Base-by-base conservation (phyloP, 2,113 vertebrate genomes). In the Nannobrachium achirus region DNA sequence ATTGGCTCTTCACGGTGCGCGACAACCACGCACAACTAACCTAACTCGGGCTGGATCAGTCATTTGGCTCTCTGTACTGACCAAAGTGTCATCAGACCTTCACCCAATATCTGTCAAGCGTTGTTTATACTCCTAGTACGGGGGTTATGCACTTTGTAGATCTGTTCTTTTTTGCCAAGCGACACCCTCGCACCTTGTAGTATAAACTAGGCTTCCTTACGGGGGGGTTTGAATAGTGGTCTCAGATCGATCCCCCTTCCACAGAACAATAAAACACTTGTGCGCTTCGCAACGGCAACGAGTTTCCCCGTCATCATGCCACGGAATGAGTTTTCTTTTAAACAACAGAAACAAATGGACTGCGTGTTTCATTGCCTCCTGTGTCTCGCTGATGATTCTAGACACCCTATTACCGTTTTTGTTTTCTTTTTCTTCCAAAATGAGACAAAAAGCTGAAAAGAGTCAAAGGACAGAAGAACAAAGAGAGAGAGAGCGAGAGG, bases 171-270 rank as follows among this genome's bases (percentile, higher is more conserved):
- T 33, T 33, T 33, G 25, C 25, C 25, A 33, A 33, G 25, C 25
- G 25, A 33, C 25, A 33, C 25, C 25, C 25, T 33, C 25, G 6
- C 25, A 33, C 25, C 0, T 4, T 33, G 25, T 33, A 33, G 25
- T 33, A 33, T 33, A 33, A 33, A 33, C 25, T 33, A 33, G 1
- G 25, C 25, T 33, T 33, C 25, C 25, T 33, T 33, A 33, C 3
- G n/a, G n/a, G 65, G 58, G 75, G 56, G 61, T 45, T 76, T 81
- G 2, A 82, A 69, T 64, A 33, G 25, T 33, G 62, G 25, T 46
- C 20, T 19, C 20, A 70, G 66, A 53, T 38, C 20, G 19, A 52
- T 66, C 56, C n/a, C 14, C 56, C 52, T 61, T 19, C 62, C 42
- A 46, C 39, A 60, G 33, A 63, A 3, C 46, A 56, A 39, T 20